Conservation (phyloP, 2,113 vertebrate genomes). For the Muntiacus reevesi region DNA sequence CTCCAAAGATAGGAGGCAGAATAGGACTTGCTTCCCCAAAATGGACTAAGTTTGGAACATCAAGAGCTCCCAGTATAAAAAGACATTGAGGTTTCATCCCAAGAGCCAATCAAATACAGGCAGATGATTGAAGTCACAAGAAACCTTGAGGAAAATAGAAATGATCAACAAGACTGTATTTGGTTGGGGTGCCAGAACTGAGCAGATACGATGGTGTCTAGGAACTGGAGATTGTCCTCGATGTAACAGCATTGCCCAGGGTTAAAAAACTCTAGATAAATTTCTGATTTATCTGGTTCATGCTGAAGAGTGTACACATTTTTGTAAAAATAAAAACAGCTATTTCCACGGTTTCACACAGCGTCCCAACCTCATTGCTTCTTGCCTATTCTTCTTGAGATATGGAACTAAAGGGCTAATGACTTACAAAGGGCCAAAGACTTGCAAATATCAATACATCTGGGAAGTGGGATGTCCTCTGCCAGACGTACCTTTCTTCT, state of each 20-base stretch:
- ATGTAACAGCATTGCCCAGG: background rate
- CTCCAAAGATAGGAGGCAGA: constrained; percentile 15
- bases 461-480: background rate
- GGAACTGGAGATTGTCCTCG: background rate
- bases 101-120: background rate
- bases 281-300: background rate
- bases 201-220: background rate
- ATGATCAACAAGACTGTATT: background rate
- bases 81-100: background rate
- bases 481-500: background rate
- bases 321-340: background rate
- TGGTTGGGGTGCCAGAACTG: background rate
- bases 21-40: background rate
- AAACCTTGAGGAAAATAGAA: background rate
- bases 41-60: constrained; percentile 6
- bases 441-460: background rate
- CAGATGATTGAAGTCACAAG: background rate
- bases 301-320: background rate
- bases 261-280: background rate
- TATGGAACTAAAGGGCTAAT: background rate
- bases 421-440: background rate
- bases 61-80: constrained; percentile 17
- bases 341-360: background rate
- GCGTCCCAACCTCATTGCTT: background rate
- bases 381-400: background rate